Evolutionary conservation across 2,888 invertebrate species (phyloP).

Genomic region (Acanthococcus lagerstroemiae): DNA sequence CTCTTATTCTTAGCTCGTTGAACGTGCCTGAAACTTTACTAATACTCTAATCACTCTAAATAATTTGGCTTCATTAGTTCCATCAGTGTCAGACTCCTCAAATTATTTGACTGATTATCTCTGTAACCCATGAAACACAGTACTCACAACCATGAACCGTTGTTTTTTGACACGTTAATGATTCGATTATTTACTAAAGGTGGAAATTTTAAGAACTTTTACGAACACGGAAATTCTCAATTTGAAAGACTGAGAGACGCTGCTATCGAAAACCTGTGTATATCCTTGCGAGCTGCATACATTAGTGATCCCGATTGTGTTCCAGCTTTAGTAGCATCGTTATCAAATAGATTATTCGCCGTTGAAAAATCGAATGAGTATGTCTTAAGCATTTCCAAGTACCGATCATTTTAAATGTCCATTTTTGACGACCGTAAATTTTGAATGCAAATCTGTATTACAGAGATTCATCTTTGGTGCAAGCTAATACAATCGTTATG

Average conservation of each 20-base stretch:
- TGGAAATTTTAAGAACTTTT: constrained; percentile 46
- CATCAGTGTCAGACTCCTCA: too few relatives aligned
- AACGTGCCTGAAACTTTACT: too few relatives aligned
- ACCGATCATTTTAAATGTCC: not conserved
- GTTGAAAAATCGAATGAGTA: constrained; percentile 80
- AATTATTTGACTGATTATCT: too few relatives aligned
- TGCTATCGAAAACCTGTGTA: constrained; percentile 90
- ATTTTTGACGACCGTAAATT: not conserved
- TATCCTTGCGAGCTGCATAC: constrained; percentile 82
- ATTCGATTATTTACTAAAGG: too few relatives aligned
- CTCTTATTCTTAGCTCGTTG: too few relatives aligned
- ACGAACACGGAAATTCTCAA: constrained; percentile 50
- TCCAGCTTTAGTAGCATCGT: constrained; percentile 87
- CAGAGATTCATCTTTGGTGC: constrained; percentile 84
- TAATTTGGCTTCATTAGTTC: too few relatives aligned
- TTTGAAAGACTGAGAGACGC: constrained; percentile 89
- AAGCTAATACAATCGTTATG: constrained; percentile 94
- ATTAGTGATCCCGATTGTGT: constrained; percentile 85
- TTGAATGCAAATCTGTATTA: constrained; percentile 36
- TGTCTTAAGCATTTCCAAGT: too few relatives aligned
- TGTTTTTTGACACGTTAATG: too few relatives aligned
- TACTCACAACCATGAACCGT: too few relatives aligned
- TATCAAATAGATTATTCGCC: constrained; percentile 89
- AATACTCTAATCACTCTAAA: too few relatives aligned
- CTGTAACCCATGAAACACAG: too few relatives aligned